Percentiles rank a stretch among this genome's conserved stretches.
phyloP scores from a whole-genome alignment of 2,797 vertebrate genomes.

The Pipistrellus pygmaeus region DNA sequence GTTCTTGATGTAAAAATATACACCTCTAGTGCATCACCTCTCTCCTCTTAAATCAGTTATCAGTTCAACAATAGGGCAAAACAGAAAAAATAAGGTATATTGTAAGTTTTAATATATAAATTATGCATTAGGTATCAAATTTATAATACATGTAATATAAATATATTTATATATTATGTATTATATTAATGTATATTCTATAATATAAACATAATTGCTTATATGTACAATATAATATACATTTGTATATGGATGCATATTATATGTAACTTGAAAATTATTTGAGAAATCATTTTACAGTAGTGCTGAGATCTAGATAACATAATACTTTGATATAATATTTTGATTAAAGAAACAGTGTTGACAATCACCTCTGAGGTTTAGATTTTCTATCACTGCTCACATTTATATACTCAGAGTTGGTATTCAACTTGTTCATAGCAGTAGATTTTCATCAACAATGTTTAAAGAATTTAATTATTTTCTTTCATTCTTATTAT shows the following conservation, averaged over 20 bases:
- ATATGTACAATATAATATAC: background rate
- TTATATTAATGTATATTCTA: background rate
- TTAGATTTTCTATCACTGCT: background rate
- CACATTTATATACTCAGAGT: background rate
- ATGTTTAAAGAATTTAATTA: conserved; percentile 38
- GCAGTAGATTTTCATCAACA: background rate
- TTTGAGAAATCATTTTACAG: background rate
- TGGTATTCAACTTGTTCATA: background rate
- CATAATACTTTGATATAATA: background rate
- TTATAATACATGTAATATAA: background rate
- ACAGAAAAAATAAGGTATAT: background rate
- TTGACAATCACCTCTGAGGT: background rate
- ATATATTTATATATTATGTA: background rate
- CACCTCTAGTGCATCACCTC: background rate
- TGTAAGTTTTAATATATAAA: background rate
- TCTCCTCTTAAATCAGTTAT: background rate
- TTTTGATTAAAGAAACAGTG: background rate
- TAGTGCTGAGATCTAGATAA: background rate
- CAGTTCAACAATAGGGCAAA: background rate
- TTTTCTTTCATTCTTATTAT: conserved; percentile 43
- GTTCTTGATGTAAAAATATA: conserved; percentile 17
- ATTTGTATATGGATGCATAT: background rate
- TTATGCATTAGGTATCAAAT: background rate
- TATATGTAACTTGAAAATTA: background rate
- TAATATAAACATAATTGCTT: background rate